Percentiles rank a stretch among this genome's conserved stretches.
phyloP scores from a whole-genome alignment of 1,140 invertebrate genomes.

The Asobara japonica region DNA sequence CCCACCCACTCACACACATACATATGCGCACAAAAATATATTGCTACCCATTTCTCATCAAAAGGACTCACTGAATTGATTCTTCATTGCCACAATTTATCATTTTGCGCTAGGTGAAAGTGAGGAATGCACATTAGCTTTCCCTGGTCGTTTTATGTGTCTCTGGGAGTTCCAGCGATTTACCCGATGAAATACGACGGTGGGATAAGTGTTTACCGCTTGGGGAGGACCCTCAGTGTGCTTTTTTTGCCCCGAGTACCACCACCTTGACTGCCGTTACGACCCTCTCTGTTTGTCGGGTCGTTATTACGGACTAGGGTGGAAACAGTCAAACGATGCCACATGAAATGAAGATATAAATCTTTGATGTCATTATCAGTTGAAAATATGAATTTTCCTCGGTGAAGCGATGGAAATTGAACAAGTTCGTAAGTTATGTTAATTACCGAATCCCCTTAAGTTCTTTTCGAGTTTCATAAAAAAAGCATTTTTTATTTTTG shows the following conservation, averaged over 20 bases:
- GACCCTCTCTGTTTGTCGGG: background rate
- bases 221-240: constrained; percentile 23
- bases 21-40: background rate
- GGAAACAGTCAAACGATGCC: constrained; percentile 29
- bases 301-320: constrained; percentile 19
- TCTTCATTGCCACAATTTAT: constrained; percentile 2
- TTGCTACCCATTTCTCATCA: background rate
- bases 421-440: no score
- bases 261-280: constrained; percentile 23
- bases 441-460: no score
- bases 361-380: background rate
- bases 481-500: no score
- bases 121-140: constrained; percentile 10
- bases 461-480: no score
- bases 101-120: constrained; percentile 6
- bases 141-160: constrained; percentile 7
- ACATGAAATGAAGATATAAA: background rate
- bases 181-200: constrained; percentile 45
- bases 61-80: background rate
- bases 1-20: background rate
- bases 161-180: constrained; percentile 37
- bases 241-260: constrained; percentile 5
- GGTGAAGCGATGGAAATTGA: no score
- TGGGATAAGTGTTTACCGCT: constrained; percentile 51
- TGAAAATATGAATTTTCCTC: no score